phyloP scores from a whole-genome alignment of 2,113 vertebrate genomes.

The Channa argus region DNA sequence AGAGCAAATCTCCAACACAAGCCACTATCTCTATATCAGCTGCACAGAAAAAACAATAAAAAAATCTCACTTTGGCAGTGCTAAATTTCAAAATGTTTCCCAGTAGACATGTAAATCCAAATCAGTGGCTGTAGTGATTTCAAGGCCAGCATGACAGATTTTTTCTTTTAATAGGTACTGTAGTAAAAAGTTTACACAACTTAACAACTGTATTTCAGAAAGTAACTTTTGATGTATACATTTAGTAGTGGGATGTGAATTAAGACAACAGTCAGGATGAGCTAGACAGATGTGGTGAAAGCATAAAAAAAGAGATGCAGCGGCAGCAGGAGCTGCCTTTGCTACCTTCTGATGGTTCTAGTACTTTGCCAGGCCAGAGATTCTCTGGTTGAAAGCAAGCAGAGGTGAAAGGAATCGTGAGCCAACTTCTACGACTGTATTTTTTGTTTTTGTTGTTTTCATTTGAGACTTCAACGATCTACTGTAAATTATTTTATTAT shows the following conservation, averaged over 20 bases:
- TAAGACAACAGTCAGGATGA: constrained; percentile 32
- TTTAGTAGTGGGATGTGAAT: constrained; percentile 33
- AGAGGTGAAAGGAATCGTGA: constrained; percentile 36
- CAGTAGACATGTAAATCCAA: constrained; percentile 46
- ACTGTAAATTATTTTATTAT: no score
- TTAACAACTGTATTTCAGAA: not conserved
- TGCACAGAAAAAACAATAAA: constrained; percentile 46
- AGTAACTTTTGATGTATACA: not conserved
- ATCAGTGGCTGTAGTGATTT: constrained; percentile 25
- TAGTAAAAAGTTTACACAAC: constrained; percentile 14
- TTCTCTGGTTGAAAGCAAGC: constrained; percentile 33
- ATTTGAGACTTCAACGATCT: constrained; percentile 7
- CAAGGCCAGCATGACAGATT: constrained; percentile 19
- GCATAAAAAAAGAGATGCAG: constrained; percentile 9
- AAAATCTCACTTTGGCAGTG: constrained; percentile 40
- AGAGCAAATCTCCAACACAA: constrained; percentile 56
- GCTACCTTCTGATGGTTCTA: constrained; percentile 39
- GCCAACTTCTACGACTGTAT: constrained; percentile 33
- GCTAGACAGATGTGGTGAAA: constrained; percentile 48
- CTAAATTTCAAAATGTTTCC: constrained; percentile 57
- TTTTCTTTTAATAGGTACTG: constrained; percentile 18
- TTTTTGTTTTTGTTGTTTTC: constrained; percentile 14
- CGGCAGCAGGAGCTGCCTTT: constrained; percentile 16
- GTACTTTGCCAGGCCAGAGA: constrained; percentile 29
- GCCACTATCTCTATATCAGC: constrained; percentile 61